Evolutionary conservation across 2,113 vertebrate species (phyloP).

Genomic region (Leucoraja erinaceus): DNA sequence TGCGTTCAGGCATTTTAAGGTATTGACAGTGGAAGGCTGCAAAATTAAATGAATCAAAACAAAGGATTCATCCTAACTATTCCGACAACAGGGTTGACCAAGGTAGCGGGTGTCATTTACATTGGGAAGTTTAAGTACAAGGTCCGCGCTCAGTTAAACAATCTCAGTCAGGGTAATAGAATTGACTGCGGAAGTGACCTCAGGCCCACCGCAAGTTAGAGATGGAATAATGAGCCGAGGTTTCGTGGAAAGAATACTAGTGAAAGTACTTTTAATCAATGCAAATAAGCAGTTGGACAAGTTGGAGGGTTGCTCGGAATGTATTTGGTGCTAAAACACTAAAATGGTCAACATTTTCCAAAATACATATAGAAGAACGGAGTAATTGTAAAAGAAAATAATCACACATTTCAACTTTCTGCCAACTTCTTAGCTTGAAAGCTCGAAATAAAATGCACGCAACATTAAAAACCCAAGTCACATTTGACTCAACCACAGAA

Average conservation of each 20-base stretch:
- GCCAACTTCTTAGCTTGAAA: not conserved
- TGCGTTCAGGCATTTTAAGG: too few species aligned
- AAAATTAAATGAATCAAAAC: not conserved
- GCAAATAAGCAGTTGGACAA: not conserved
- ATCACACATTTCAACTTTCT: not conserved
- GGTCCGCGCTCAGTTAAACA: not conserved
- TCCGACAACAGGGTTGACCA: not conserved
- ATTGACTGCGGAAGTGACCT: not conserved
- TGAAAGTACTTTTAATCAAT: not conserved
- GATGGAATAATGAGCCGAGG: not conserved
- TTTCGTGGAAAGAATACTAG: not conserved
- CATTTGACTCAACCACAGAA: not conserved
- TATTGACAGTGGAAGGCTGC: not conserved
- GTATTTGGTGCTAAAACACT: not conserved
- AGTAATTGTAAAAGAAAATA: not conserved
- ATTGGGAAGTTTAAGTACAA: not conserved
- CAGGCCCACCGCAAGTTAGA: not conserved
- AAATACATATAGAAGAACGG: not conserved
- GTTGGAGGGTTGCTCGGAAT: not conserved
- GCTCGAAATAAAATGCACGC: not conserved
- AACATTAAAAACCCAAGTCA: not conserved
- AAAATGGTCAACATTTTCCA: not conserved
- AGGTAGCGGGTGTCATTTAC: not conserved
- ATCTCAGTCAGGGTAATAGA: not conserved
- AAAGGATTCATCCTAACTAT: not conserved